These are phyloP conservation scores for Bombus waltoni DNA, from an alignment of 1,140 invertebrate species.

Conservation along the genomic window DNA sequence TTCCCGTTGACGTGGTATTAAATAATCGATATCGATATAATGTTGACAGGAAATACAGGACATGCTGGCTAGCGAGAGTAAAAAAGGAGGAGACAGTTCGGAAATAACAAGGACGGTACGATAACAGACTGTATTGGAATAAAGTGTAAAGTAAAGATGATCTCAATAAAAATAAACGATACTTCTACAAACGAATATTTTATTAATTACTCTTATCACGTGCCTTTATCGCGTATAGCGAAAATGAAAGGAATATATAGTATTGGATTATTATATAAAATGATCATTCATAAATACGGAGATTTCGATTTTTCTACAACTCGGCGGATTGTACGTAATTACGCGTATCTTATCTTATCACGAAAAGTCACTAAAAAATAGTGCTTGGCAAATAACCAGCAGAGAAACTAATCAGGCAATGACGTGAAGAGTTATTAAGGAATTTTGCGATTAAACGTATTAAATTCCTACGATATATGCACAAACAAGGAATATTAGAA, in stretches of 20 bases:
- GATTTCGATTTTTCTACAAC: too few species aligned
- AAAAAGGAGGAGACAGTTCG: too few species aligned
- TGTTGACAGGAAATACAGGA: constrained; percentile 69
- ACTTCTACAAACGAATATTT: neutral
- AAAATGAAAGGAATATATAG: neutral
- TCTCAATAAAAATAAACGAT: neutral
- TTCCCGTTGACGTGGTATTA: neutral
- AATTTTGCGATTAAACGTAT: neutral
- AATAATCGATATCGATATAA: constrained; percentile 1
- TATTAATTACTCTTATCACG: too few species aligned
- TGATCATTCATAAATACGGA: too few species aligned
- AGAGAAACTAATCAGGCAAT: too few species aligned
- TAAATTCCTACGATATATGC: too few species aligned
- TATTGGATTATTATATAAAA: too few species aligned
- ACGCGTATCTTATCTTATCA: constrained; percentile 36
- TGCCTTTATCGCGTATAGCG: neutral
- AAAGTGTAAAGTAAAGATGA: neutral
- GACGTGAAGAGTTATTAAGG: too few species aligned
- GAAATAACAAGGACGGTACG: neutral
- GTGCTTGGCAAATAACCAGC: neutral
- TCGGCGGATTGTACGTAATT: neutral
- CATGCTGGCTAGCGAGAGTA: constrained; percentile 33
- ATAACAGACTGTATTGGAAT: neutral
- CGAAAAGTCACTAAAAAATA: neutral
- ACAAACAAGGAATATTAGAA: too few species aligned